Evolutionary conservation across 2,113 vertebrate genomes (phyloP).

Genomic region (Heloderma charlesbogerti): DNA sequence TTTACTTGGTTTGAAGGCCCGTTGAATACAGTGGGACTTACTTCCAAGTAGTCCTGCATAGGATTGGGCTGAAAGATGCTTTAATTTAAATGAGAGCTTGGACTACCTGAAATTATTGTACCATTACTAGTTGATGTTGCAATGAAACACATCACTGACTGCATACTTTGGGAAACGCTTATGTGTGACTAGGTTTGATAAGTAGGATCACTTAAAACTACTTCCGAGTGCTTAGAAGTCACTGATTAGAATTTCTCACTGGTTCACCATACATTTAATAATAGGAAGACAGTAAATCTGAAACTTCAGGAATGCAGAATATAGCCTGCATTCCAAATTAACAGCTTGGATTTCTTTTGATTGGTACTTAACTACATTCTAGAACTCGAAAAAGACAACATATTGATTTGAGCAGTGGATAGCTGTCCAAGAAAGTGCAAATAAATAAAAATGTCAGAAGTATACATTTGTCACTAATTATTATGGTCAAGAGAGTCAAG

Average conservation of each 20-base stretch:
- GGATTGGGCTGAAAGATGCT: not conserved
- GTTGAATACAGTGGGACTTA: not conserved
- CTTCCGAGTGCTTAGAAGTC: not conserved
- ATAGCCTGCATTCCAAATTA: rapidly evolving
- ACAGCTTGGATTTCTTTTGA: not conserved
- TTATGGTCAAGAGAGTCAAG: not conserved
- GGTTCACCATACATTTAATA: not conserved
- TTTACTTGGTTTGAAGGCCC: not conserved
- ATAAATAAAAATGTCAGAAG: not conserved
- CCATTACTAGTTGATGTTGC: rapidly evolving
- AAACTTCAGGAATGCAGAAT: not conserved
- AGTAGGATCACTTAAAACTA: not conserved
- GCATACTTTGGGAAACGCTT: not conserved
- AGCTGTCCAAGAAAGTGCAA: not conserved
- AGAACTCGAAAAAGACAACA: not conserved
- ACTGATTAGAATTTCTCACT: not conserved
- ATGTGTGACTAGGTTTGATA: not conserved
- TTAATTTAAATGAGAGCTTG: not conserved
- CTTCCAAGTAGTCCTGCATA: not conserved
- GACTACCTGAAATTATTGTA: not conserved
- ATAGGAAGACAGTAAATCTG: rapidly evolving
- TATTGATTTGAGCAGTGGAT: not conserved
- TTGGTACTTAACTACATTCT: not conserved
- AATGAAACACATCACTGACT: not conserved
- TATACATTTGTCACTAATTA: not conserved